These are phyloP conservation scores for Schizotus pectinicornis DNA, from an alignment of 2,888 invertebrate species.

Conservation along the genomic window DNA sequence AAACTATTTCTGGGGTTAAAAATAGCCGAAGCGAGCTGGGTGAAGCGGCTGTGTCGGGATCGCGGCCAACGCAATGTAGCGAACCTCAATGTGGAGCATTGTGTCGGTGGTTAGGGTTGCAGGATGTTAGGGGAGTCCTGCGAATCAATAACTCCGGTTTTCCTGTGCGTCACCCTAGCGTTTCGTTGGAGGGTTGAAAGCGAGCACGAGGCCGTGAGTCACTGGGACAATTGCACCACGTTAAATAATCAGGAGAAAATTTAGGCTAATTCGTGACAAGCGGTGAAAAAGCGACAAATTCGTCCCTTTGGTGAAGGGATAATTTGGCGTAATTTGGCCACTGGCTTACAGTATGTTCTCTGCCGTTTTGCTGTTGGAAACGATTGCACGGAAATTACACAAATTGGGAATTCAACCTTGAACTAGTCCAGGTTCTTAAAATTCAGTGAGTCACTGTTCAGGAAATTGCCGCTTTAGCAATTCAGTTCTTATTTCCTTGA, in stretches of 20 bases:
- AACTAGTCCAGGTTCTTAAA: too few species aligned
- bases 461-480: too few species aligned
- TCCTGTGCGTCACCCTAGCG: conserved; percentile 48
- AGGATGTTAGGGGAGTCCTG: conserved; percentile 41
- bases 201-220: conserved; percentile 13
- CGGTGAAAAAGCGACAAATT: not conserved
- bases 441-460: too few species aligned
- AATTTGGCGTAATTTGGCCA: not conserved
- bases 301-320: not conserved
- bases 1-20: too few species aligned
- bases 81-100: conserved; percentile 51
- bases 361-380: too few species aligned
- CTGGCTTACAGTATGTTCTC: not conserved
- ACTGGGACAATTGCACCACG: conserved; percentile 8
- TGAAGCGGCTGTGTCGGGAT: too few species aligned
- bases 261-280: not conserved
- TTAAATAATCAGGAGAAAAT: conserved; percentile 13
- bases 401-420: too few species aligned
- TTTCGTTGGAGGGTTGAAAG: conserved; percentile 1
- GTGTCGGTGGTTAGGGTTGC: conserved; percentile 55
- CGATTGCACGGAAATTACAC: not conserved
- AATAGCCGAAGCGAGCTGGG: too few species aligned
- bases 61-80: not conserved
- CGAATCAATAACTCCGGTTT: conserved; percentile 50
- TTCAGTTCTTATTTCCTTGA: too few species aligned